Base-by-base conservation (phyloP, 1,140 invertebrate species). In the Ericerus pela region DNA sequence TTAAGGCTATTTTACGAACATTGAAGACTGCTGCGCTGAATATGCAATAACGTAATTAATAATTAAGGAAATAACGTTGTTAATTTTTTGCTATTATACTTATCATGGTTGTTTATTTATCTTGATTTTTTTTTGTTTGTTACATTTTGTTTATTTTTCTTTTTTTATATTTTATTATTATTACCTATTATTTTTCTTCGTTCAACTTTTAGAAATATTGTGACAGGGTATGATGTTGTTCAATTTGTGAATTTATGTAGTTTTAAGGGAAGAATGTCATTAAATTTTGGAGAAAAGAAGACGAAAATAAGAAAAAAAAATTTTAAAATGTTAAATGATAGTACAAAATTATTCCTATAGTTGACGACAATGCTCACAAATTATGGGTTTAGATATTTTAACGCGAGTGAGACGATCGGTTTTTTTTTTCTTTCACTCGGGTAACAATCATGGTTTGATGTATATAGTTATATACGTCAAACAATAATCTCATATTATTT, bases 51-150 rank as follows among this genome's bases (percentile, higher is more conserved):
- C 41, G 41, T 24, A 24, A 47, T 47, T 33, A 24, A 47, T 47
- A n/a, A 47, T 47, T 47, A 47, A 47, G 41, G 14, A 14, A 47
- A 47, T 24, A 24, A 47, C n/a, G n/a, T 47, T 47, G 41, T 47
- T 47, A 24, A 22, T 47, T 4, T 24, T 47, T 47, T 47, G n/a
- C 41, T 12, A 47, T 47, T 47, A 47, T 47, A n/a, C n/a, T 47
- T 47, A 47, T 47, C 26, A 47, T 47, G 41, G 41, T 47, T 47
- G 41, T 47, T n/a, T n/a, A n/a, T n/a, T n/a, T n/a, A n/a, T n/a
- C n/a, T n/a, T n/a, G 26, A 22, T 47, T 47, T 47, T 41, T 41
- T 8, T 47, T 47, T 47, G 41, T 47, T 47, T 47, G 41, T 47
- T 47, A 24, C 41, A 22, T 24, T 47, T 47, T 47, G 41, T 47